A percentile compares a stretch with the other conserved stretches of the same genome.
Evolutionary conservation across 2,113 vertebrate species (phyloP).

Genomic region (Sturnira hondurensis): DNA sequence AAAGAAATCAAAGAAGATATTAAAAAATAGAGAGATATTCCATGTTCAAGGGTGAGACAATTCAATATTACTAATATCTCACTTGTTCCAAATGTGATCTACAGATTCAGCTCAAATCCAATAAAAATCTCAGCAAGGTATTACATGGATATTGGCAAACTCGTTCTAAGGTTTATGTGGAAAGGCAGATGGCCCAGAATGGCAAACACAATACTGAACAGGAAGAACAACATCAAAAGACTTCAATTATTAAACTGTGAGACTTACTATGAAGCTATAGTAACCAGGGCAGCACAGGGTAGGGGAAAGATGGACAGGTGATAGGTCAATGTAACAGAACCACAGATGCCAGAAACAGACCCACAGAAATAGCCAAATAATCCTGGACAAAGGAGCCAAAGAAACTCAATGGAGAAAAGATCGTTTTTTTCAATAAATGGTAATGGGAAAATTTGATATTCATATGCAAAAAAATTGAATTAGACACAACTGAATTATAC

Average conservation of each 20-base stretch:
- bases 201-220: not conserved
- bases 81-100: not conserved
- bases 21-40: not conserved
- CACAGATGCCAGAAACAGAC: not conserved
- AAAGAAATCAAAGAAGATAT: not conserved
- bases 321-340: not conserved
- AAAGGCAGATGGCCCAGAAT: not conserved
- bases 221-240: not conserved
- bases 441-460: not conserved
- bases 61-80: not conserved
- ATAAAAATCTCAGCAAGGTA: not conserved
- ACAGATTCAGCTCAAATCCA: not conserved
- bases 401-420: not conserved
- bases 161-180: not conserved
- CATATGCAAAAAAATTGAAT: not conserved
- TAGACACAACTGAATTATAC: not conserved
- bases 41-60: not conserved
- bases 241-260: not conserved
- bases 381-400: not conserved
- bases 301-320: not conserved
- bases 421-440: not conserved
- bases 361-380: not conserved
- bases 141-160: not conserved
- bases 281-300: not conserved
- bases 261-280: not conserved